Conservation (phyloP, 2,113 vertebrate species). For the Leucopsar rothschildi region DNA sequence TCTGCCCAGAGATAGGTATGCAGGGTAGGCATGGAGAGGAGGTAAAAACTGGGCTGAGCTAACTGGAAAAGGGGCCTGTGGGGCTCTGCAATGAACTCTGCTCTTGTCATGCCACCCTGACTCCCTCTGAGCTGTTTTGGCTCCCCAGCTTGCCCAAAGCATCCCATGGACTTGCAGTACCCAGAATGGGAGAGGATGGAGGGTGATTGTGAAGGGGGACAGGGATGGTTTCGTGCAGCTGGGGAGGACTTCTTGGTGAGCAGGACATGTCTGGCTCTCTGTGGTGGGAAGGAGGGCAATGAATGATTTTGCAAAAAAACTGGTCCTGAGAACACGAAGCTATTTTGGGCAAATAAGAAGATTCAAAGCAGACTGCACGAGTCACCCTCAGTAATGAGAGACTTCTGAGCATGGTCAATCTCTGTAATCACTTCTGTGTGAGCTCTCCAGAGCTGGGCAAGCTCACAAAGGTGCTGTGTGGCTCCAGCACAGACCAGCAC, state of each 20-base stretch:
- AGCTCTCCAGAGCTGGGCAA: neutral
- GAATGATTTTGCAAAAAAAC: neutral
- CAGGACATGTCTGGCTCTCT: neutral
- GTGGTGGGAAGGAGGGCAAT: neutral
- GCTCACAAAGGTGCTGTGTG: neutral
- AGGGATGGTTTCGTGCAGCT: neutral
- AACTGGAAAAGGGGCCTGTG: neutral
- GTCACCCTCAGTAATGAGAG: slow-evolving; percentile 23
- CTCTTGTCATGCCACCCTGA: neutral
- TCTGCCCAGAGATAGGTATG: neutral
- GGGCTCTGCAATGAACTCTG: neutral
- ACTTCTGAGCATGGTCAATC: neutral
- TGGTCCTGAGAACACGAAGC: slow-evolving; percentile 18
- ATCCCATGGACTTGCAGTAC: neutral
- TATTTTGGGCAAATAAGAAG: slow-evolving; percentile 41
- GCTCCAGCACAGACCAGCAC: neutral
- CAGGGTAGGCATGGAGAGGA: neutral
- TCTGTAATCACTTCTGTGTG: neutral
- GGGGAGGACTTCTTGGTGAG: neutral
- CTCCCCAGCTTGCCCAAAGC: neutral
- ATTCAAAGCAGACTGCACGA: slow-evolving; percentile 38
- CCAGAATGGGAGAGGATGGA: neutral
- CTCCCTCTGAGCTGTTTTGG: neutral
- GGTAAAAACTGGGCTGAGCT: neutral
- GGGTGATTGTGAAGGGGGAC: neutral